Evolutionary conservation across 2,113 vertebrate species (phyloP).

Genomic region (Glaucidium brasilianum): DNA sequence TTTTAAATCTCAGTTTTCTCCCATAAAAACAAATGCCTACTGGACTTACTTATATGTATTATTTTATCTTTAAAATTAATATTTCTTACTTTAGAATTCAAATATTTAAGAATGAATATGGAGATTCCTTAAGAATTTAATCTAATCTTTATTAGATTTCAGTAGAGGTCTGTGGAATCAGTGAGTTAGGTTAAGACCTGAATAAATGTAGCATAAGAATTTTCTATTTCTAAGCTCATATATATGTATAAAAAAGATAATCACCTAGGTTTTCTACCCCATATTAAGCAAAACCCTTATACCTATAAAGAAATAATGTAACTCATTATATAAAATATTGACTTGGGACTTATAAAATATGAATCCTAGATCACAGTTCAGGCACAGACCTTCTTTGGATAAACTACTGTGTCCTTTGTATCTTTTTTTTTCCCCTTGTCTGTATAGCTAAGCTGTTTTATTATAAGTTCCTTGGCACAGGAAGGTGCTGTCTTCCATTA

Average conservation of each 20-base stretch:
- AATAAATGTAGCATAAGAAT: background rate
- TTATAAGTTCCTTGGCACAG: background rate
- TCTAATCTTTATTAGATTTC: background rate
- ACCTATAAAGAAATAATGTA: background rate
- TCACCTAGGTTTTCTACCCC: background rate
- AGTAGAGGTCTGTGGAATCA: background rate
- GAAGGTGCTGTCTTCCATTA: background rate
- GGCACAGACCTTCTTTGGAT: background rate
- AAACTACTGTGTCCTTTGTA: background rate
- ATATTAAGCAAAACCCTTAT: background rate
- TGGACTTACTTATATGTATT: background rate
- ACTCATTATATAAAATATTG: background rate
- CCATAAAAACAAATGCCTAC: background rate
- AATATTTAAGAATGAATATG: background rate
- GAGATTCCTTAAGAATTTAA: background rate
- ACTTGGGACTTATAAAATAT: background rate
- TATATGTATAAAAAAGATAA: background rate
- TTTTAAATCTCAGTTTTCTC: background rate
- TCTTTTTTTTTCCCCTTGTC: background rate
- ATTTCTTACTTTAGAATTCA: background rate
- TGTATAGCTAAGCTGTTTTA: background rate
- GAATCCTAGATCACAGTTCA: background rate
- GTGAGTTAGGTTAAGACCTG: background rate
- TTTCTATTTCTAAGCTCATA: background rate
- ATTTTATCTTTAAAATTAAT: background rate